Base-by-base conservation (phyloP, 2,113 vertebrate genomes). In the Dipodomys stephensi region DNA sequence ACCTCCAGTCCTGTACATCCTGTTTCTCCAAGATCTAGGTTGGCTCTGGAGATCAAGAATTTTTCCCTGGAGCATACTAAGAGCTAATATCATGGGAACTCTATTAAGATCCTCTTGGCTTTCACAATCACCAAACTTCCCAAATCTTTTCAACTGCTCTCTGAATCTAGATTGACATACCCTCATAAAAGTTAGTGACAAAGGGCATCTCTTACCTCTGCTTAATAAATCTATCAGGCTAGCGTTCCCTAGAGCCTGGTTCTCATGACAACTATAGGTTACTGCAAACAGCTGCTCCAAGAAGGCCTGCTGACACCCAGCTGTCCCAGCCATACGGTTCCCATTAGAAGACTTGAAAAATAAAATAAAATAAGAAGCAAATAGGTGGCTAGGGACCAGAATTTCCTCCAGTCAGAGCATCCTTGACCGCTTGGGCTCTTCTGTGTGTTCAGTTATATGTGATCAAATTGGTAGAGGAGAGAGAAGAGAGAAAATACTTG, bases 331-430 rank as follows among this genome's bases (percentile, higher is more conserved):
- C 98, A 98, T 97, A 97, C 69, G 92, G 96, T 98, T 98, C 96
- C 96, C 96, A 97, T 98, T 98, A 98, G 96, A 81, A 98, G 95
- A 96, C 93, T 92, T 98, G 93, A 97, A 97, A 97, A 96, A 88
- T 94, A 97, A 96, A 57, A 98, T 93, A 97, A 97, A 97, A 96
- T 87, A 95, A 97, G 96, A 57, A 98, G 96, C 97, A 98, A 97
- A 97, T 97, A 97, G 97, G 98, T 98, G 97, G 97, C 97, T 95
- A 93, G 94, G 93, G 96, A 97, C 97, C 97, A 98, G 97, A 96
- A 98, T 96, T 96, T 95, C 88, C 96, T 90, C 18, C 44, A 88
- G 90, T 97, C 96, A 96, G 95, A 96, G 93, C 79, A 94, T 95
- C 96, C 95, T 96, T 97, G 95, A 96, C 97, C 84, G 94, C 60